Evolutionary conservation across 2,113 vertebrate genomes (phyloP).

Genomic region (Anarhynchus alexandrinus): DNA sequence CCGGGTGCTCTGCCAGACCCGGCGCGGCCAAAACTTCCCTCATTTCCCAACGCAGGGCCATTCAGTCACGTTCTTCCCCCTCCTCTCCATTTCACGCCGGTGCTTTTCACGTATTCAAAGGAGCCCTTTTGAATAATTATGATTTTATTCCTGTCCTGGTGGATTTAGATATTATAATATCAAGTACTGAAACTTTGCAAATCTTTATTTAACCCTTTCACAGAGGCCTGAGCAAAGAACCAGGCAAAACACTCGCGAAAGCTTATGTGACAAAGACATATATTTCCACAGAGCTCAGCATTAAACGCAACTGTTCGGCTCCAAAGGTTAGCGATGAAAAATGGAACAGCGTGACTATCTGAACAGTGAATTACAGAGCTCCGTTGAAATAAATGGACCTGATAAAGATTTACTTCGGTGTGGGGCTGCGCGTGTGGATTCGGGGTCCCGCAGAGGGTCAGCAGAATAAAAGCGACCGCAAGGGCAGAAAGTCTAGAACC

Average conservation of each 20-base stretch:
- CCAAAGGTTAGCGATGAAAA: slow-evolving; percentile 13
- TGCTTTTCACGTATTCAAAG: background rate
- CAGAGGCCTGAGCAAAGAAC: background rate
- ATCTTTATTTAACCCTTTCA: background rate
- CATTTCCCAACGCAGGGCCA: background rate
- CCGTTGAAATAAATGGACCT: background rate
- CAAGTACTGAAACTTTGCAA: background rate
- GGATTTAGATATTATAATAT: background rate
- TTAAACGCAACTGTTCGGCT: background rate
- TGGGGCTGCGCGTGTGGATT: background rate
- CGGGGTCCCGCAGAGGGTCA: background rate
- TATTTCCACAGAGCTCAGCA: background rate
- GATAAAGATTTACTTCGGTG: background rate
- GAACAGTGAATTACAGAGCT: background rate
- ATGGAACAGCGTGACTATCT: background rate
- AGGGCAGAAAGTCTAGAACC: background rate
- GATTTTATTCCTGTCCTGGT: background rate
- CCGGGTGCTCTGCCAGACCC: background rate
- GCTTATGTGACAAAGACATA: background rate
- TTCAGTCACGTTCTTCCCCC: background rate
- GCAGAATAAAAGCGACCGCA: background rate
- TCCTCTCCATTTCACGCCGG: background rate
- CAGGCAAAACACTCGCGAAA: background rate
- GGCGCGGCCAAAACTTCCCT: background rate
- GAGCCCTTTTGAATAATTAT: background rate